These are phyloP conservation scores for Drosophila neocordata DNA, from an alignment of 1,140 invertebrate genomes.

Conservation along the genomic window DNA sequence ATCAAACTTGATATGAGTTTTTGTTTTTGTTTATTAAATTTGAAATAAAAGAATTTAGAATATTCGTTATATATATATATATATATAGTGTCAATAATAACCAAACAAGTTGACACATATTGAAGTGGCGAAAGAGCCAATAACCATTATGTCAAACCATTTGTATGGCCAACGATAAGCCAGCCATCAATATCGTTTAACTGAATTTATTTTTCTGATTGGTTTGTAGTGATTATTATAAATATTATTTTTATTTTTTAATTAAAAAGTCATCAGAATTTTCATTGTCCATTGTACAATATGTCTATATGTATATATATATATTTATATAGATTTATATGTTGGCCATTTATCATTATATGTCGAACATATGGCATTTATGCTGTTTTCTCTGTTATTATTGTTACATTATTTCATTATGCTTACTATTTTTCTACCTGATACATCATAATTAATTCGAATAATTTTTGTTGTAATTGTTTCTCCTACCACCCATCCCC, in stretches of 20 bases:
- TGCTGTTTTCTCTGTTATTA: constrained; percentile 44
- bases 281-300: constrained; percentile 31
- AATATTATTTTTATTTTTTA: constrained; percentile 58
- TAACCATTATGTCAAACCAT: too few relatives aligned
- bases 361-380: constrained; percentile 45
- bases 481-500: neutral
- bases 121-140: too few relatives aligned
- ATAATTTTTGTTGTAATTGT: constrained; percentile 35
- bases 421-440: constrained; percentile 30
- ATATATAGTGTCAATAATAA: too few relatives aligned
- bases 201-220: neutral
- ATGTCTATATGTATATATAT: constrained; percentile 21
- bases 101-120: too few relatives aligned
- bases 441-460: constrained; percentile 72
- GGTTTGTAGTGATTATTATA: neutral
- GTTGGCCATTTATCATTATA: neutral
- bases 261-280: constrained; percentile 77
- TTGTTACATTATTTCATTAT: constrained; percentile 12
- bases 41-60: neutral
- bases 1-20: too few relatives aligned
- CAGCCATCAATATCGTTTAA: neutral
- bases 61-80: too few relatives aligned
- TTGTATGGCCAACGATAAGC: too few relatives aligned
- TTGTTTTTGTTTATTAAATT: neutral
- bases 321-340: constrained; percentile 4